A percentile compares a stretch with the other conserved stretches of the same genome.
Conservation (phyloP, 2,797 vertebrate genomes). For the Myotis myotis region DNA sequence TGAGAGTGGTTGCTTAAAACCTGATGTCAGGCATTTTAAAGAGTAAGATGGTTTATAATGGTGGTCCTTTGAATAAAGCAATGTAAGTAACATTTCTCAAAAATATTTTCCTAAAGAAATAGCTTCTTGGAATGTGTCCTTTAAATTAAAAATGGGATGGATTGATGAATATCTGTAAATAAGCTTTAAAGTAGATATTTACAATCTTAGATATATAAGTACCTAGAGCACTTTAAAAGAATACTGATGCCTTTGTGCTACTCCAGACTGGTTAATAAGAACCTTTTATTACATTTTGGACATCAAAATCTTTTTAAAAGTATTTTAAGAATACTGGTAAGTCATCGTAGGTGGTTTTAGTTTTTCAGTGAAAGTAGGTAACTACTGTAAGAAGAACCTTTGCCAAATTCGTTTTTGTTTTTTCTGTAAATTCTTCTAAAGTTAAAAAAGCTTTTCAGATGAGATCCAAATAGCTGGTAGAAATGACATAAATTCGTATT, state of each 20-base stretch:
- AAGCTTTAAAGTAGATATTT: background rate
- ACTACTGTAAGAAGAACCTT: background rate
- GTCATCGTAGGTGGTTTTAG: background rate
- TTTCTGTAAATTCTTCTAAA: background rate
- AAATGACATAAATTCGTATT: background rate
- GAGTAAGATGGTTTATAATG: background rate
- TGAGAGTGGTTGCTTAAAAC: constrained; percentile 11
- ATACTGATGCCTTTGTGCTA: background rate
- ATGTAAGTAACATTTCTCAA: background rate
- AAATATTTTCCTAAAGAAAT: constrained; percentile 14
- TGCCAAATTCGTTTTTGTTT: background rate
- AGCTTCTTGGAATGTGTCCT: background rate
- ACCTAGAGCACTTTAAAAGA: background rate
- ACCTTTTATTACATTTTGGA: background rate
- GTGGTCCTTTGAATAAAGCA: background rate
- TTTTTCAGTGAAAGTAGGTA: background rate
- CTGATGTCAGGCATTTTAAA: constrained; percentile 17
- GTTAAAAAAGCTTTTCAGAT: background rate
- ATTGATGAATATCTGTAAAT: background rate
- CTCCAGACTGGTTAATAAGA: background rate
- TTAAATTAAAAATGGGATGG: background rate
- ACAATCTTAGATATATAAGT: background rate
- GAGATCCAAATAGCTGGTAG: background rate
- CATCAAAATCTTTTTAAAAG: background rate
- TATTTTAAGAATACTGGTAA: background rate